Evolutionary conservation across 1,140 invertebrate species (phyloP), one percentile per base, ranked within the genome.

Genomic region (Drosophila dunni): DNA sequence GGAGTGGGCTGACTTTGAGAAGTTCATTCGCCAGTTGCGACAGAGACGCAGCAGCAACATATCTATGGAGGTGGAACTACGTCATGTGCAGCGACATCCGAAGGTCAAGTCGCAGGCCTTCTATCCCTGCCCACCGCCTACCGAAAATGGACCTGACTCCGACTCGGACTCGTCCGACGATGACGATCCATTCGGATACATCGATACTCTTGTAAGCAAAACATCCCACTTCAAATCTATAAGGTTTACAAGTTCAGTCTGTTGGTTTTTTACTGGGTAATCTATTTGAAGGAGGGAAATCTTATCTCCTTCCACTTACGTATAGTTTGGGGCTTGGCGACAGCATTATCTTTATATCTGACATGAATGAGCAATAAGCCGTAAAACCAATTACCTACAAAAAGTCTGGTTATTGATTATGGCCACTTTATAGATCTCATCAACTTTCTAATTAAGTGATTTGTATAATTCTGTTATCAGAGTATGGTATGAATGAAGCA

Each of bases 111-210:
- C 94, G 11, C 94, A 94, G 91, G 93, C 94, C 11, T 95, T 95
- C 90, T 95, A 95, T 92, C 95, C 95, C 10, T 95, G 94, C 81
- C 95, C 95, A 56, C 94, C 94, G 24, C 93, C 94, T 4, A 93
- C 94, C 44, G 93, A 93, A 17, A 81, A 92, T 71, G 94, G 94
- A 38, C 93, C 93, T 29, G 93, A 94, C 65, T 94, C 88, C 7
- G 83, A 93, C 78, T 83, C 85, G 50, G 24, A 29, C 6, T 91
- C 81, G 9, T 93, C 93, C 75, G 81, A 89, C 15, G 91, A 93
- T 90, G 70, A 92, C 86, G 68, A 94, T 91, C 94, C 93, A 38
- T 94, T 94, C 76, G 94, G 94, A 88, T 94, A 94, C 83, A 93
- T 94, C 72, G 94, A 94, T 64, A 94, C 93, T 54, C 93, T 94